phyloP scores from a whole-genome alignment of 2,888 invertebrate genomes.

The Tetranychus truncatus region DNA sequence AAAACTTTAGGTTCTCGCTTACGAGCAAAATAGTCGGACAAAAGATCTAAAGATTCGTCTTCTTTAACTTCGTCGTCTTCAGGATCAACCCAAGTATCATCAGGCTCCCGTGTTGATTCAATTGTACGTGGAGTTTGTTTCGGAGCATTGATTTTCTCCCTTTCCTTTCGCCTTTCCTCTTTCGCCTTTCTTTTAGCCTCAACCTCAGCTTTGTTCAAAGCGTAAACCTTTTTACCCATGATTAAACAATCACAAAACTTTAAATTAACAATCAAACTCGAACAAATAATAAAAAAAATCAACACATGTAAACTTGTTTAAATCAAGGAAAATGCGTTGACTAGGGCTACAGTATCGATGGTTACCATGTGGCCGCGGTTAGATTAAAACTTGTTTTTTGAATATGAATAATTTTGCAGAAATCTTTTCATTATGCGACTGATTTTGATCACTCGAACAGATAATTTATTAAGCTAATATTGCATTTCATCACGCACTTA shows the following conservation, averaged over 20 bases:
- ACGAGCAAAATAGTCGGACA: conserved; percentile 63
- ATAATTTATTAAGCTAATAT: too few relatives aligned
- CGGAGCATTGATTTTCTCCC: conserved; percentile 31
- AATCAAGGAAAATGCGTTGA: too few relatives aligned
- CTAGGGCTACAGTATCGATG: too few relatives aligned
- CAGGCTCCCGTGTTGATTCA: conserved; percentile 72
- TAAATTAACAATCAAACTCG: too few relatives aligned
- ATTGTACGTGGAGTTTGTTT: conserved; percentile 69
- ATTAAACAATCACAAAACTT: background rate
- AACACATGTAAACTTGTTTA: too few relatives aligned
- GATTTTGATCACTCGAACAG: too few relatives aligned
- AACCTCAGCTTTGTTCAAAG: background rate
- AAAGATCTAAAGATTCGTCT: conserved; percentile 57
- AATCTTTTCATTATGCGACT: too few relatives aligned
- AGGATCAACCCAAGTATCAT: conserved; percentile 62
- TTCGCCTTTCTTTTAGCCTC: conserved; percentile 19
- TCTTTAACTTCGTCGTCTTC: conserved; percentile 44
- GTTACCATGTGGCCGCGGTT: too few relatives aligned
- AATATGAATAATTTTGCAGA: too few relatives aligned
- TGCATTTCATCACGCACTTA: too few relatives aligned
- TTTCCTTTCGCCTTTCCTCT: conserved; percentile 18
- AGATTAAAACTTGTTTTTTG: too few relatives aligned
- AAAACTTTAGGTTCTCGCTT: conserved; percentile 79
- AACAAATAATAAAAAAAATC: too few relatives aligned
- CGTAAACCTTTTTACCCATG: background rate